These are phyloP conservation scores for Cherax quadricarinatus DNA, from an alignment of 1,140 invertebrate species.

Conservation along the genomic window DNA sequence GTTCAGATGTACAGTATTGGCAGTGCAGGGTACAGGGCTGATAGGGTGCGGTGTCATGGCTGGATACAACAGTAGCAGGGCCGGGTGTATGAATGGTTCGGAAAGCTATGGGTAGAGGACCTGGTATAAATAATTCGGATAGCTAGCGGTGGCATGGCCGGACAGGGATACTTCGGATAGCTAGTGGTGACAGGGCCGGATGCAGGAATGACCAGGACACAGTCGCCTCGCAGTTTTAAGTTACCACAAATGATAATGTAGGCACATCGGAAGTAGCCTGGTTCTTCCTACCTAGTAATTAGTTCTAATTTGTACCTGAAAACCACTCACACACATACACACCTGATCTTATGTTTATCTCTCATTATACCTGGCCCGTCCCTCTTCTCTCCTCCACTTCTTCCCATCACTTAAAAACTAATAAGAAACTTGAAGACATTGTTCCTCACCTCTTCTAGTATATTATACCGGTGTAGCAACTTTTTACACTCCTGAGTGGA, in stretches of 20 bases:
- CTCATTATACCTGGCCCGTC: slow-evolving; percentile 6
- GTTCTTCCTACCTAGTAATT: slow-evolving; percentile 13
- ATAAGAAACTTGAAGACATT: no score
- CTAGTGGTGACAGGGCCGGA: background rate
- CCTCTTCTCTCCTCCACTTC: background rate
- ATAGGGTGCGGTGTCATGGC: background rate
- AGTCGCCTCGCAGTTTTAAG: background rate
- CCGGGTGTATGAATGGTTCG: background rate
- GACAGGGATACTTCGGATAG: no score
- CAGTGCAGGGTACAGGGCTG: no score
- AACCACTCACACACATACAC: background rate
- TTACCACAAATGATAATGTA: slow-evolving; percentile 14
- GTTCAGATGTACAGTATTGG: no score
- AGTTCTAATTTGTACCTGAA: slow-evolving; percentile 15
- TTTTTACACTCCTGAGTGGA: no score
- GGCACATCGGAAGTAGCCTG: slow-evolving; percentile 26
- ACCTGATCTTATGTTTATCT: background rate
- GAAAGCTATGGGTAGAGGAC: background rate
- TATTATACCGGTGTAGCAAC: no score
- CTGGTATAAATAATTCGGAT: no score
- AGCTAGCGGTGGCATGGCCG: no score
- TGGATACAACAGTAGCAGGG: background rate
- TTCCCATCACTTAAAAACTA: no score
- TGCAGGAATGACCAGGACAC: background rate
- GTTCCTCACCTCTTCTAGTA: background rate